Conservation (phyloP, 2,888 invertebrate species). For the Galerucella calmariensis region DNA sequence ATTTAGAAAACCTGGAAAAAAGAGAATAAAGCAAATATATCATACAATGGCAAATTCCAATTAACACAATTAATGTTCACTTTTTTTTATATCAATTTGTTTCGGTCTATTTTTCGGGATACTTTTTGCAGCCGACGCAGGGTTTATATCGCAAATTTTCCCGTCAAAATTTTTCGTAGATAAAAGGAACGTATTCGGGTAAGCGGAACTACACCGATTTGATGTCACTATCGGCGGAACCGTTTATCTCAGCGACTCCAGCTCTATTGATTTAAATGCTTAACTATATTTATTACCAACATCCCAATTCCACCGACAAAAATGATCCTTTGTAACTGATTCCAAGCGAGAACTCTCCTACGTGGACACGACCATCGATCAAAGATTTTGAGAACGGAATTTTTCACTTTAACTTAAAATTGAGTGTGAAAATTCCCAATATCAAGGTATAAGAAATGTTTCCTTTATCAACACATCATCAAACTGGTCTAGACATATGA, state of each 20-base stretch:
- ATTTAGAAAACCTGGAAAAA: too few species aligned
- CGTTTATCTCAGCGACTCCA: conserved; percentile 27
- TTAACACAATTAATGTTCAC: background rate
- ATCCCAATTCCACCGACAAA: conserved; percentile 6
- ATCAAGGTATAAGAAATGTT: too few species aligned
- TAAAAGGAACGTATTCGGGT: conserved; percentile 3
- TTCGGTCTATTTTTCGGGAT: background rate
- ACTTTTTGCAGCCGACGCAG: background rate
- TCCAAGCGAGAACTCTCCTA: background rate
- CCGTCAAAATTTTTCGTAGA: background rate
- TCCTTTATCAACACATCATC: too few species aligned
- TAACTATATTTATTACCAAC: conserved; percentile 25
- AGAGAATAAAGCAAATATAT: background rate
- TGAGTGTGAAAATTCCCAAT: too few species aligned
- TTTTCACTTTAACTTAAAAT: too few species aligned
- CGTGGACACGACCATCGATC: background rate
- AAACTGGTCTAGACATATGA: too few species aligned
- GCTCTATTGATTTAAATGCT: conserved; percentile 34
- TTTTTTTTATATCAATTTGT: background rate
- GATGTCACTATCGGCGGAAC: conserved; percentile 26
- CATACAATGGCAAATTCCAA: background rate
- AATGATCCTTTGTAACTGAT: conserved; percentile 11
- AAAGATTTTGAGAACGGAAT: too few species aligned
- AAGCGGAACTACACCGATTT: conserved; percentile 21
- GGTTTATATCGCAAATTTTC: background rate